Evolutionary conservation across 2,113 vertebrate species (phyloP).

Genomic region (Tupaia chinensis): DNA sequence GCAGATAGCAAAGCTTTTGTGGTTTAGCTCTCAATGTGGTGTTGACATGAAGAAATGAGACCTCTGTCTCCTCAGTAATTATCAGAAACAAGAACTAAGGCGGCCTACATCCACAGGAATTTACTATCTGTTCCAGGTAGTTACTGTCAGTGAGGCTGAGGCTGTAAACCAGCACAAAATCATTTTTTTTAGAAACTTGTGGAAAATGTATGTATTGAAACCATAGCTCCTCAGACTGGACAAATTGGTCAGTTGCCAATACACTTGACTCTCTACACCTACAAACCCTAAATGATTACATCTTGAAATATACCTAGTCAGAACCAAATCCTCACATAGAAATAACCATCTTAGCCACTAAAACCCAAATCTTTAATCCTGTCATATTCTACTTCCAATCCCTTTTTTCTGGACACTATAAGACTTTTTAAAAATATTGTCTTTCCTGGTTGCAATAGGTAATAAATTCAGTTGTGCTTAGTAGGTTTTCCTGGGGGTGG

Average conservation of each 20-base stretch:
- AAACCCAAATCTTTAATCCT: rapidly evolving
- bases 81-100: not conserved
- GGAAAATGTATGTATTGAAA: not conserved
- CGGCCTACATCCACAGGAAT: not conserved
- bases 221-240: not conserved
- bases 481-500: not conserved
- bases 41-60: not conserved
- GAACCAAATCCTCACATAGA: not conserved
- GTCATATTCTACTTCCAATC: rapidly evolving
- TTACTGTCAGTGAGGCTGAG: not conserved
- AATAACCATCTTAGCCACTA: not conserved
- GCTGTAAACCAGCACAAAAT: not conserved
- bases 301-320: not conserved
- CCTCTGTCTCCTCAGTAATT: not conserved
- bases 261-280: not conserved
- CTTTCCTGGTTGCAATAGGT: not conserved
- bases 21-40: not conserved
- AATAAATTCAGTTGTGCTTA: not conserved
- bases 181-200: not conserved
- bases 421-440: not conserved
- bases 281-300: not conserved
- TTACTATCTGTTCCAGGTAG: not conserved
- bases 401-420: not conserved
- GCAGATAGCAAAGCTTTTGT: not conserved
- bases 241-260: not conserved